Evolutionary conservation across 2,888 invertebrate genomes (phyloP), one percentile per base, ranked within the genome.

Genomic region (Oligia latruncula): DNA sequence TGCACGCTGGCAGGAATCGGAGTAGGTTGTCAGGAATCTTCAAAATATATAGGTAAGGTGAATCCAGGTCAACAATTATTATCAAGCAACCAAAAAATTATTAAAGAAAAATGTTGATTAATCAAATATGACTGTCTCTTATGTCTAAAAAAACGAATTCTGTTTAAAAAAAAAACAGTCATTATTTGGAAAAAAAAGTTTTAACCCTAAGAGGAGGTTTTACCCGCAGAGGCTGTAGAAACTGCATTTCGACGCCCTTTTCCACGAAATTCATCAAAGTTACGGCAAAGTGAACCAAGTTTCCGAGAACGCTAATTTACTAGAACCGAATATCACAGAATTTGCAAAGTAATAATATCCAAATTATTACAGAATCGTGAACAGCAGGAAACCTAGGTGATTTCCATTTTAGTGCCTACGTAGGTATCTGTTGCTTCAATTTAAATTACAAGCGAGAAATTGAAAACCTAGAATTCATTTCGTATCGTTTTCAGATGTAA

Each of bases 301-400:
- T 67, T 46, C 49, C 20, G 6, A 77, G 35, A 66, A 77, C 15
- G 2, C 35, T 65, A 49, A 40, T 49, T 49, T 49, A 67, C 35
- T 43, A 29, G 40, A 77, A 55, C 55, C 13, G 2, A 75, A 29
- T 52, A 74, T 35, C 20, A 40, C 9, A 52, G 29, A 81, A 81
- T 80, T 81, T 52, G 17, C 43, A 46, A 35, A 40, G 9, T 40
- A 62, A 71, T 40, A n/a, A n/a, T 71, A 66, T 35, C 6, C 9
- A 75, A 80, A 55, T 81, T 46, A 81, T 52, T 40, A 68, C 43
- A 60, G 23, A n/a, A 70, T 17, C 81, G 40, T n/a, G 20, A 46
- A 58, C 49, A 75, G 20, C 15, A 58, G 35, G 62, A 52, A 74
- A 43, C 9, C 20, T 17, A 4, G 2, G 13, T 29, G 11, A 71